Base-by-base conservation (phyloP, 2,888 invertebrate species). In the Ophonus ardosiacus region DNA sequence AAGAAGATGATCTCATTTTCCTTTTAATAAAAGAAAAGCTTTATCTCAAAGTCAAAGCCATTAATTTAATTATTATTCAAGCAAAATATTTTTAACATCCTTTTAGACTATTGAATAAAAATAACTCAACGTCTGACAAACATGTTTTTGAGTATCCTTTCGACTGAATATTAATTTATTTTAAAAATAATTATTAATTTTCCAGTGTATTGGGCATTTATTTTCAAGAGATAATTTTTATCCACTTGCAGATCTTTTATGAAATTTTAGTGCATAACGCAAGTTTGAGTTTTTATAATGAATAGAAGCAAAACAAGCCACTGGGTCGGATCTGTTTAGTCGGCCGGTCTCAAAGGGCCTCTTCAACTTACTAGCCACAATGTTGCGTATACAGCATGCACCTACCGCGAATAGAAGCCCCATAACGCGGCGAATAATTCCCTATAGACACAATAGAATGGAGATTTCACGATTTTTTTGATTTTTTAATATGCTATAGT, bases 311-410 rank as follows among this genome's bases (percentile, higher is more conserved):
- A 8, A 74, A 51, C 74, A 74, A 40, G 24, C 38, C 15, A 68
- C 38, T 68, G 68, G 68, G 38, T 24, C 63, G 59, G 10, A 5
- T 7, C 31, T 10, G 31, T 31, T 51, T 10, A n/a, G 10, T 51
- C 15, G 8, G 51, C 43, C 10, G 18, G 74, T 74, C 74, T 74
- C 74, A 74, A 56, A 74, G 74, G 74, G 17, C 74, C 74, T 74
- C 74, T 74, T 74, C 74, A 74, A 18, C 71, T 21, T 43, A 74
- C 74, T 43, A 74, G 51, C 74, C 74, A 74, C 74, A 74, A 74
- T 56, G 74, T 74, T 74, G 43, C 74, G 51, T 51, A 74, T 43
- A 74, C 24, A 74, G 18, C 74, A 18, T 13, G 51, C 21, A 51
- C 18, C 51, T 74, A 74, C 74, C 68, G 38, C 38, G 0, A 7